phyloP scores from a whole-genome alignment of 2,888 invertebrate species.

The Seira musarum region DNA sequence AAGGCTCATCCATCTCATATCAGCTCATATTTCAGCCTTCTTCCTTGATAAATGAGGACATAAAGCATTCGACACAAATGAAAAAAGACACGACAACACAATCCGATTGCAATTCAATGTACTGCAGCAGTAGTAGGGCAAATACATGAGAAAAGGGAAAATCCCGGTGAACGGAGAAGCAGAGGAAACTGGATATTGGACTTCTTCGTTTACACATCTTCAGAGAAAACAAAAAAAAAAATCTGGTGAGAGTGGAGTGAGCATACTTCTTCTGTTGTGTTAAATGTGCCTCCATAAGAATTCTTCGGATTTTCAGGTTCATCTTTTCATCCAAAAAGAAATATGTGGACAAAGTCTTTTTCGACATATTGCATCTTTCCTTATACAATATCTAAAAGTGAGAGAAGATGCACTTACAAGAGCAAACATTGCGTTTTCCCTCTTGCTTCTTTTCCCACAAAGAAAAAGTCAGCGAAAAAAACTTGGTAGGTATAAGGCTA shows the following conservation, averaged over 20 bases:
- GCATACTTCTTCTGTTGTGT: constrained; percentile 23
- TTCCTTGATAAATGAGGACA: constrained; percentile 65
- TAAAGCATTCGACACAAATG: constrained; percentile 62
- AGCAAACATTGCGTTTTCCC: constrained; percentile 55
- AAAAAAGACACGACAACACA: constrained; percentile 57
- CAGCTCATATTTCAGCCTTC: constrained; percentile 66
- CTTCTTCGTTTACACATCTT: too few relatives aligned
- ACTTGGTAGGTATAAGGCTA: too few relatives aligned
- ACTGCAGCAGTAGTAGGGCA: too few relatives aligned
- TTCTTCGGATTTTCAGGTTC: constrained; percentile 51
- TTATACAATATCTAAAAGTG: not conserved
- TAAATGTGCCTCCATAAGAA: constrained; percentile 32
- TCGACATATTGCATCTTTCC: constrained; percentile 49
- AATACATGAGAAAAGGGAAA: too few relatives aligned
- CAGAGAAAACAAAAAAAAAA: too few relatives aligned
- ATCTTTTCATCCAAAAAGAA: too few relatives aligned
- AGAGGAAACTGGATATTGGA: too few relatives aligned
- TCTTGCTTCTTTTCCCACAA: constrained; percentile 11
- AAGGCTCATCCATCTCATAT: constrained; percentile 63
- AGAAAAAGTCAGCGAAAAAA: constrained; percentile 42
- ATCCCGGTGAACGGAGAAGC: too few relatives aligned
- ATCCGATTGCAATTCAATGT: too few relatives aligned
- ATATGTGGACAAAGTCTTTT: too few relatives aligned
- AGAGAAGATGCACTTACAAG: constrained; percentile 42
- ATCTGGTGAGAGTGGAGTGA: constrained; percentile 11